Evolutionary conservation across 2,113 vertebrate species (phyloP).

Genomic region (Ginglymostoma cirratum): DNA sequence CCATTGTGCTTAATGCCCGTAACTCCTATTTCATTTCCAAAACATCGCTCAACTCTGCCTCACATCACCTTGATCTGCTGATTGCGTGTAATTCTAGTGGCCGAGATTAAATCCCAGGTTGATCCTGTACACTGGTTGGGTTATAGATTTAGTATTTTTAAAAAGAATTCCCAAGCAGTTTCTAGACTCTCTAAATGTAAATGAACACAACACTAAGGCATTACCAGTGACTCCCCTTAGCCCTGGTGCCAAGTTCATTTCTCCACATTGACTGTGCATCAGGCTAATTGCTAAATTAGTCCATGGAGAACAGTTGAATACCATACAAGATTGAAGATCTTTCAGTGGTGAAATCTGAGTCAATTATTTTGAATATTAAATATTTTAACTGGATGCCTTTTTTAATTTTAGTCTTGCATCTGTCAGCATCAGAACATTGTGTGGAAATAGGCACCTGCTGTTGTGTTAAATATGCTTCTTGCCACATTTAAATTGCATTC

Average conservation of each 20-base stretch:
- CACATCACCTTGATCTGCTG: not conserved
- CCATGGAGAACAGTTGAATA: not conserved
- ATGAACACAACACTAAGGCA: not conserved
- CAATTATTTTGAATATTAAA: conserved; percentile 37
- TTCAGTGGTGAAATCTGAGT: conserved; percentile 1
- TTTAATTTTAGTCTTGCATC: conserved; percentile 37
- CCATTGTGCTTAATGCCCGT: not conserved
- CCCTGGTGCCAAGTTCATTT: too few species aligned
- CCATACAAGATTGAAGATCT: not conserved
- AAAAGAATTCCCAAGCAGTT: not conserved
- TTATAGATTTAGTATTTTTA: not conserved
- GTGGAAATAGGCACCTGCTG: conserved; percentile 33
- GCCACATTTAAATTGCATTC: not conserved
- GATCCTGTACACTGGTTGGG: not conserved
- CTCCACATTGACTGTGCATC: not conserved
- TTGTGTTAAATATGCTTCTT: conserved; percentile 13
- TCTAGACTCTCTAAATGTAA: not conserved
- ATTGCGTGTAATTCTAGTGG: not conserved
- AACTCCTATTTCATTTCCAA: not conserved
- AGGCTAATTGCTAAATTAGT: conserved; percentile 20
- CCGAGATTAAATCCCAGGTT: not conserved
- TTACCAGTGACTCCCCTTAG: not conserved
- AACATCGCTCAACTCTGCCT: not conserved
- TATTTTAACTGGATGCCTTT: conserved; percentile 35
- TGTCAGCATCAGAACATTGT: conserved; percentile 13